Evolutionary conservation across 2,888 invertebrate genomes (phyloP).

Genomic region (Rhingia rostrata): DNA sequence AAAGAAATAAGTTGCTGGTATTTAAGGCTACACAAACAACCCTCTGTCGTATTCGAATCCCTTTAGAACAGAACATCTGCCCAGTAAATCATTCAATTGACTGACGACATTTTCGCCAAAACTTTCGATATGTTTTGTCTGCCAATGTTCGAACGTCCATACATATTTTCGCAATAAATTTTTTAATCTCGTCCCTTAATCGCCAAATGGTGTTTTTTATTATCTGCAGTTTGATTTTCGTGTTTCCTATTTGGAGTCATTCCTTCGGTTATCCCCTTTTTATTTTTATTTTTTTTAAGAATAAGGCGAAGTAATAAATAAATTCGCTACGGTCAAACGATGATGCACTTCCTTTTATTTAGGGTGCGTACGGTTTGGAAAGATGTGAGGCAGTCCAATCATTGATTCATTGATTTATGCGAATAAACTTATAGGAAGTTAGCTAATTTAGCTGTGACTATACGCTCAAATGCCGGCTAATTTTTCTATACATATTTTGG

Average conservation of each 20-base stretch:
- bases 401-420: slow-evolving; percentile 54
- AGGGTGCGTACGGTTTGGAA: slow-evolving; percentile 37
- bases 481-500: background rate
- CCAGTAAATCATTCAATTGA: slow-evolving; percentile 75
- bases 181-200: slow-evolving; percentile 84
- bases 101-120: slow-evolving; percentile 64
- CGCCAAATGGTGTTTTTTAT: slow-evolving; percentile 83
- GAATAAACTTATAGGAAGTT: slow-evolving; percentile 24
- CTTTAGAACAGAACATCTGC: slow-evolving; percentile 69
- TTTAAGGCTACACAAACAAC: slow-evolving; percentile 31
- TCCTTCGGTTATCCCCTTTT: slow-evolving; percentile 52
- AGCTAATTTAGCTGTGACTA: slow-evolving; percentile 23
- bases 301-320: slow-evolving; percentile 65
- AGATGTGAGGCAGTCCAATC: slow-evolving; percentile 16
- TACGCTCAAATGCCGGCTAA: slow-evolving; percentile 15
- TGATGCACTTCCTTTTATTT: slow-evolving; percentile 55
- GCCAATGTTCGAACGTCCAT: slow-evolving; percentile 78
- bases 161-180: slow-evolving; percentile 84
- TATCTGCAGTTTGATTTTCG: slow-evolving; percentile 76
- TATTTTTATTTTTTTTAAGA: slow-evolving; percentile 38
- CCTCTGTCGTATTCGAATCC: slow-evolving; percentile 21
- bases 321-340: slow-evolving; percentile 70
- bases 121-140: slow-evolving; percentile 71
- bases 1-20: slow-evolving; percentile 28
- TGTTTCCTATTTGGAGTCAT: slow-evolving; percentile 58